Evolutionary conservation across 2,797 vertebrate genomes (phyloP).

Genomic region (Manis pentadactyla): DNA sequence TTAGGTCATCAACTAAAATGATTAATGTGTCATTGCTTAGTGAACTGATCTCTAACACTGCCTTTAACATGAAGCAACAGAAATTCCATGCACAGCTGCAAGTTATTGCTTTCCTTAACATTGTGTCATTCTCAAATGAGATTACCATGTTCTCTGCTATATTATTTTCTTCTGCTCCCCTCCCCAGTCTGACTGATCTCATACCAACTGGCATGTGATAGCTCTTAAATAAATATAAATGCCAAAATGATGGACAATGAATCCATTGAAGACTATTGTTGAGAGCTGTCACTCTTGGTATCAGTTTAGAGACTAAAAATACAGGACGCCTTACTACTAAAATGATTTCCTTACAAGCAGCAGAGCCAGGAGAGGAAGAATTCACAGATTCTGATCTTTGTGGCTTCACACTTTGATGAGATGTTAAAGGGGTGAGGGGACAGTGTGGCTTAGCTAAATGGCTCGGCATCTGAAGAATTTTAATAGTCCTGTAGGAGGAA

Average conservation of each 20-base stretch:
- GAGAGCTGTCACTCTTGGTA: background rate
- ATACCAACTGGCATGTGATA: background rate
- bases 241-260: background rate
- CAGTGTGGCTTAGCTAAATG: background rate
- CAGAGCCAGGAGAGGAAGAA: background rate
- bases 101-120: background rate
- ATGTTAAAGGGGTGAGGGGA: background rate
- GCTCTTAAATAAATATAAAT: background rate
- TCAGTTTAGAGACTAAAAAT: background rate
- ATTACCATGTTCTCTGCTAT: background rate
- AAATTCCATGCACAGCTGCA: background rate
- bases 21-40: background rate
- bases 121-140: background rate
- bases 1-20: background rate
- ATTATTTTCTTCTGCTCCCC: background rate
- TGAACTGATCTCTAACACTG: background rate
- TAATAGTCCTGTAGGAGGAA: background rate
- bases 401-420: background rate
- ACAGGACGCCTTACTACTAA: background rate
- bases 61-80: background rate
- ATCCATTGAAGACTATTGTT: accelerated
- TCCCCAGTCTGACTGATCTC: background rate
- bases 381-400: background rate
- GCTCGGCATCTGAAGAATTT: background rate
- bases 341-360: background rate